phyloP scores from a whole-genome alignment of 1,140 invertebrate species.

The Drosophila pectinifera region DNA sequence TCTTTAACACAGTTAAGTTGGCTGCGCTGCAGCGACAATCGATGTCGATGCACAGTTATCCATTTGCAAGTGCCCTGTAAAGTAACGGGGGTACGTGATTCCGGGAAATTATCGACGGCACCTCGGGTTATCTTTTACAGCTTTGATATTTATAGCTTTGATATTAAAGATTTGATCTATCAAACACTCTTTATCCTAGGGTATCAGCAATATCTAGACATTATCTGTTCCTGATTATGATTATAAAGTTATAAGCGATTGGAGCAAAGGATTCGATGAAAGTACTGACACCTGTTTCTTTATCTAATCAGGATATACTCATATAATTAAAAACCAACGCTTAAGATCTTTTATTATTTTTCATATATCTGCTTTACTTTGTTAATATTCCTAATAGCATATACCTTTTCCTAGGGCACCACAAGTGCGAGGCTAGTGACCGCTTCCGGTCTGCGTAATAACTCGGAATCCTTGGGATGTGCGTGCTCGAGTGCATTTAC shows the following conservation, averaged over 20 bases:
- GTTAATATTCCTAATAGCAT: too few species aligned
- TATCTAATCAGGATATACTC: constrained; percentile 24
- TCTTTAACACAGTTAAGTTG: constrained; percentile 80
- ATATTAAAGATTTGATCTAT: too few species aligned
- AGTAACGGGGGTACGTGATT: constrained; percentile 1
- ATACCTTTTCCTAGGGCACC: background rate
- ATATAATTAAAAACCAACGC: too few species aligned
- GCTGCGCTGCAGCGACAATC: constrained; percentile 47
- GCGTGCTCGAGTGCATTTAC: constrained; percentile 79
- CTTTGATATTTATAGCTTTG: too few species aligned
- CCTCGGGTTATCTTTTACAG: background rate
- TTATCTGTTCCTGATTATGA: constrained; percentile 10
- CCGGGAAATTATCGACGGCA: background rate
- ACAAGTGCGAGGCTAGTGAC: constrained; percentile 11
- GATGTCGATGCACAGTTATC: constrained; percentile 39
- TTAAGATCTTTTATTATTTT: too few species aligned
- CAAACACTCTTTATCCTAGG: background rate
- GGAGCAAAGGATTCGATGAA: constrained; percentile 2
- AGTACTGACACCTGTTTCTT: background rate
- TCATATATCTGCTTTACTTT: too few species aligned
- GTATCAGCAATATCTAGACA: background rate
- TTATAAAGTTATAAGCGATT: constrained; percentile 6
- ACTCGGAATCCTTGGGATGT: constrained; percentile 35
- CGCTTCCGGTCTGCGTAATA: background rate
- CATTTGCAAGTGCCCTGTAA: constrained; percentile 37